phyloP scores from a whole-genome alignment of 1,140 invertebrate species.

The Tyrophagus putrescentiae region DNA sequence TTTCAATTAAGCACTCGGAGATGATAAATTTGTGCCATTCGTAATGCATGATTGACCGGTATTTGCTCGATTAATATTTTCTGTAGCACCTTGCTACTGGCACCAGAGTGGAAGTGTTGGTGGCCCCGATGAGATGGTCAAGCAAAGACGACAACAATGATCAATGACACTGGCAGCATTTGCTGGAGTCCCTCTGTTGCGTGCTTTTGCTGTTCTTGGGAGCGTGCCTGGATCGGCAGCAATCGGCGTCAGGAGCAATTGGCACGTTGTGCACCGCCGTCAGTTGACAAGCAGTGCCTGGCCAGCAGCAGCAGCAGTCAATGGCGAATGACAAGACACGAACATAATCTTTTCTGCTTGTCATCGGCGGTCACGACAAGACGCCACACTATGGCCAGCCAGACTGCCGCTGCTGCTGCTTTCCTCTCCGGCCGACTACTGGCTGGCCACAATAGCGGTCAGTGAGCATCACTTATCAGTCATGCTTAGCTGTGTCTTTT shows the following conservation, averaged over 20 bases:
- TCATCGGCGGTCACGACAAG: slow-evolving; percentile 9
- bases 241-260: too few species aligned
- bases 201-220: too few species aligned
- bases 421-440: too few species aligned
- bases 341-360: slow-evolving; percentile 8
- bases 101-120: too few species aligned
- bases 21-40: slow-evolving; percentile 6
- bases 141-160: too few species aligned
- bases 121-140: too few species aligned
- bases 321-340: slow-evolving; percentile 10
- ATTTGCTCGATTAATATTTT: too few species aligned
- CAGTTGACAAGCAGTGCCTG: slow-evolving; percentile 1
- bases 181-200: too few species aligned
- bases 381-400: background rate
- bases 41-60: slow-evolving; percentile 1
- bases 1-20: background rate
- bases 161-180: too few species aligned
- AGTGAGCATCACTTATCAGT: slow-evolving; percentile 6
- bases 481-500: slow-evolving; percentile 2
- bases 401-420: background rate
- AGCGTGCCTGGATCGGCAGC: too few species aligned
- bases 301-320: background rate
- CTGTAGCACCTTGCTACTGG: too few species aligned
- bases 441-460: slow-evolving; percentile 3
- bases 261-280: background rate